Percentiles rank a stretch among this genome's conserved stretches.
phyloP scores from a whole-genome alignment of 2,113 vertebrate species.

The Hymenochirus boettgeri region DNA sequence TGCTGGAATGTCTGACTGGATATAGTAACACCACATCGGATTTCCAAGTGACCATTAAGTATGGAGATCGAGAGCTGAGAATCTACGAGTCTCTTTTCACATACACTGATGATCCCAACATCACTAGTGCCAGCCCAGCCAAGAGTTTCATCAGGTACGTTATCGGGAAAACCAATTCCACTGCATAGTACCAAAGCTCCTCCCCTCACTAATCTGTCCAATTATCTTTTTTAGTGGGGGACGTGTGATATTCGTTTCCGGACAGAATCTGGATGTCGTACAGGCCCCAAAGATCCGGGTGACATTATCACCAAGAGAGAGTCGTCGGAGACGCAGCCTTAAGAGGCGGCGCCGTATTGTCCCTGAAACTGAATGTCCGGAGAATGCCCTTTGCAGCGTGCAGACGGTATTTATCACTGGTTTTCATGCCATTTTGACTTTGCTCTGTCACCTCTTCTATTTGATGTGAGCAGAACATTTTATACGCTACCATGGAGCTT shows the following conservation, averaged over 20 bases:
- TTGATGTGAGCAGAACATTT: no score
- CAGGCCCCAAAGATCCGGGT: conserved; percentile 85
- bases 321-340: conserved; percentile 49
- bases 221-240: conserved; percentile 74
- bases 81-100: conserved; percentile 65
- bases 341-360: conserved; percentile 59
- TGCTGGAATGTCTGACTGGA: conserved; percentile 76
- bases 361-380: conserved; percentile 66
- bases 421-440: no score
- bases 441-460: no score
- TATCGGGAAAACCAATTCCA: background rate
- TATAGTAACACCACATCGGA: conserved; percentile 65
- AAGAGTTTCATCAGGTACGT: conserved; percentile 87
- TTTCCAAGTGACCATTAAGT: conserved; percentile 74
- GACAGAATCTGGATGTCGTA: conserved; percentile 89
- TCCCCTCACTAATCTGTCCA: background rate
- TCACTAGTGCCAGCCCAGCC: conserved; percentile 76
- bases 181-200: no score
- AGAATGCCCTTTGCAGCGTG: conserved; percentile 59
- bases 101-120: conserved; percentile 83
- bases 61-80: conserved; percentile 68
- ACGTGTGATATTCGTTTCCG: conserved; percentile 73
- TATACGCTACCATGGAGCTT: no score
- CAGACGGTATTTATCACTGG: conserved; percentile 56
- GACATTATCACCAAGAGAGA: conserved; percentile 57